Evolutionary conservation across 2,888 invertebrate species (phyloP), one percentile per base, ranked within the genome.

Genomic region (Tortricodes alternella): DNA sequence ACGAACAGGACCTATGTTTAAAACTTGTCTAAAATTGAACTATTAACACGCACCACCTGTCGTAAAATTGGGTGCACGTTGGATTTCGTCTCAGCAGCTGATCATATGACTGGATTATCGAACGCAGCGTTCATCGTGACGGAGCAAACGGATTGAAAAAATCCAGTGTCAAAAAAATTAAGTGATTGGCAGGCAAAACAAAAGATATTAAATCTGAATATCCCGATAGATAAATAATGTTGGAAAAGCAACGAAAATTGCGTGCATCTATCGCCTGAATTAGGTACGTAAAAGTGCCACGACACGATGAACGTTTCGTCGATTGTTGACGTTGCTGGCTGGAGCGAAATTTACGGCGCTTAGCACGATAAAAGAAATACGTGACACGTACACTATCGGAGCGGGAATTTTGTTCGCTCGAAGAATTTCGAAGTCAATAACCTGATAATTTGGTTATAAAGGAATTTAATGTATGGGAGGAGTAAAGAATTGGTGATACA

Each of bases 41-140:
- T 68, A 59, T 68, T 63, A 65, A 64, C 62, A 58, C 62, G 67
- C 59, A 70, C 72, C 75, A 77, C 74, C 74, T 77, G 72, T 76
- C 75, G 68, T 68, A 63, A 66, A 76, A 66, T 69, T 65, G 62
- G 59, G 62, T 68, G 64, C 67, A 72, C 70, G 68, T 71, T 76
- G 73, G 66, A 80, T 73, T 78, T 75, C 71, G 66, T 66, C 75
- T 73, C 84, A 81, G 81, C 82, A 81, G 81, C 82, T 85, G 83
- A 83, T 84, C 74, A 67, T 65, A 67, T 73, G 71, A 71, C 64
- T 60, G 64, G 67, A 70, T 65, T 64, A 67, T 70, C 73, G 66
- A 58, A 61, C 72, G 74, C 73, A 82, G 68, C 77, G 77, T 80
- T 80, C 76, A 78, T 81, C 76, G 75, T 67, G 52, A 67, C 58